Base-by-base conservation (phyloP, 23 tunicate genomes). In the Ascidia mentula region DNA sequence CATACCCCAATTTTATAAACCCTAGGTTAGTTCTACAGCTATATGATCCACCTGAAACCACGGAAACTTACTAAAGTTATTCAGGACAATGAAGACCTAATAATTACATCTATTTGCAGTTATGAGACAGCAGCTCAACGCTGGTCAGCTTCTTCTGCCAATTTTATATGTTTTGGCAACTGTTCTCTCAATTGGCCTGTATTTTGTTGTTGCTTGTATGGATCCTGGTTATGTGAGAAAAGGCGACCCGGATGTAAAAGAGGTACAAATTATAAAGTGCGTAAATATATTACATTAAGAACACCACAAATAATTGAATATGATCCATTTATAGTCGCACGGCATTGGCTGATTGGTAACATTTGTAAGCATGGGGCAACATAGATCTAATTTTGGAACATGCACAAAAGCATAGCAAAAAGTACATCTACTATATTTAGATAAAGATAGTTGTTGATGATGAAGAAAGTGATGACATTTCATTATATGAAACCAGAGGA, bases 181-280 rank as follows among this genome's bases (percentile, higher is more conserved):
- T n/a, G 18, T 82, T 35, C 22, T 46, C 39, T 93, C 98, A 22
- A 34, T 93, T 4, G 80, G 80, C 31, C 69, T 93, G 76, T 93
- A 93, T 53, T 88, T 88, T 60, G 36, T 77, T 40, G 98, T 93
- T 40, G 87, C 98, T 31, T 88, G 74, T 38, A 88, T 93, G 93
- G 98, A 93, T 60, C 98, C 98, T 32, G 98, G 98, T 32, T 93
- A 34, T 80, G 98, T 93, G 1, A 93, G 84, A 59, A 69, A 60
- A 2, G 83, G 80, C 0, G 93, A 93, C 60, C 46, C 84, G 36
- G 98, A 93, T 80, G 86, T 93, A 0, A 72, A 81, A 78, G 90
- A 91, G 78, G 90, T 91, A 81, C 15, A 42, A 9, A 42, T 42
- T 12, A n/a, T n/a, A n/a, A n/a, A n/a, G n/a, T n/a, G n/a, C n/a